Base-by-base conservation (phyloP, 2,888 invertebrate species). In the Desoria tigrina region DNA sequence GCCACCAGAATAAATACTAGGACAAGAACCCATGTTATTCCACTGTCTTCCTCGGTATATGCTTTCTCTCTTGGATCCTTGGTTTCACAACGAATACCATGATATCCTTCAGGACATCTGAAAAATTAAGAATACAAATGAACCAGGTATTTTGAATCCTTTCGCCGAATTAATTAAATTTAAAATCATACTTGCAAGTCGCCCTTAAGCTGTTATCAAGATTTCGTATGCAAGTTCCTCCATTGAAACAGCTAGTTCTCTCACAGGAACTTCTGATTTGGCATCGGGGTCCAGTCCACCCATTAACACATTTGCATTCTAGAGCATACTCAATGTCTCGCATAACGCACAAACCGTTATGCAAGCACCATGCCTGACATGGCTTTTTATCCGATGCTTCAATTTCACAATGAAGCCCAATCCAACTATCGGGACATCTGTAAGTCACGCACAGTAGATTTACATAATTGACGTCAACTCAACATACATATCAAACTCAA, bases 261-360 rank as follows among this genome's bases (percentile, higher is more conserved):
- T 77, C 75, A 77, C 85, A 85, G 14, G 78, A 77, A 23, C 79
- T 78, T 7, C 83, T 82, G 60, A 80, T 77, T 21, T 84, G 82
- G 77, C 88, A 88, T 37, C 69, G 42, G 2, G 14, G n/a, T 0
- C 87, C 88, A 28, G 81, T 80, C 84, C 85, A 87, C 32, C 83
- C 83, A 11, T 81, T 80, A n/a, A 81, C 78, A 76, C 87, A 87
- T 69, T 80, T 79, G 78, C 87, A 87, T 24, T 79, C 79, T 0
- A 86, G 84, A 63, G 81, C 77, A 2, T 80, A 78, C 59, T 80
- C 82, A 77, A 80, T 79, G 66, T 83, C 65, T 14, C 74, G 82
- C 67, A 85, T 79, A 26, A 83, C 79, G 78, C 90, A 90, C 62
- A 85, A 80, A 0, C 85, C 87, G 55, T 81, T 82, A 73, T 87